Evolutionary conservation across 2,888 invertebrate genomes (phyloP).

Genomic region (Cerastis rubricosa): DNA sequence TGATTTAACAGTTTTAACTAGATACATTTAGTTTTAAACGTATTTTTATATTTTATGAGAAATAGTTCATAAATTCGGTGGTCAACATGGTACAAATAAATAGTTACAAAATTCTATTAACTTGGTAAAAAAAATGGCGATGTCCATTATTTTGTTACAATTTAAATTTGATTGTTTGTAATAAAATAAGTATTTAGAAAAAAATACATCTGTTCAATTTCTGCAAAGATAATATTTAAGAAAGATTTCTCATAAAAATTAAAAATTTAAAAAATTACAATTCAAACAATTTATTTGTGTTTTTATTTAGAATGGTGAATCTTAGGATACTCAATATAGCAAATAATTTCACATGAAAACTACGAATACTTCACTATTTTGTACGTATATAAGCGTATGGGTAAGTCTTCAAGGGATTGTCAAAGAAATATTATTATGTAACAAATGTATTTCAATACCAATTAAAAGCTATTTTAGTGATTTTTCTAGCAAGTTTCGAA

Average conservation of each 20-base stretch:
- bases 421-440: conserved; percentile 57
- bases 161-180: neutral
- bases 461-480: conserved; percentile 61
- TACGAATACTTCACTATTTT: conserved; percentile 73
- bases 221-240: neutral
- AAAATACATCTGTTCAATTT: neutral
- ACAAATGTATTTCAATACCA: conserved; percentile 46
- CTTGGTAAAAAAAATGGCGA: neutral
- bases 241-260: conserved; percentile 39
- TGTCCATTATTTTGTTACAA: neutral
- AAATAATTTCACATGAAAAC: conserved; percentile 65
- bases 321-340: conserved; percentile 72
- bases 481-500: conserved; percentile 65
- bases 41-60: conserved; percentile 35
- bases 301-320: conserved; percentile 61
- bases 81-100: neutral
- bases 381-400: conserved; percentile 84
- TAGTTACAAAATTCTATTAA: too few species aligned
- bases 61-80: conserved; percentile 29
- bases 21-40: conserved; percentile 31
- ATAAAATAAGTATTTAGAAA: neutral
- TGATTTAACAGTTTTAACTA: conserved; percentile 38
- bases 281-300: conserved; percentile 32
- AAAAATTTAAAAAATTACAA: conserved; percentile 21
- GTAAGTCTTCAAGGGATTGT: conserved; percentile 70